Evolutionary conservation across 2,797 vertebrate species (phyloP).

Genomic region (Sylvilagus floridanus): DNA sequence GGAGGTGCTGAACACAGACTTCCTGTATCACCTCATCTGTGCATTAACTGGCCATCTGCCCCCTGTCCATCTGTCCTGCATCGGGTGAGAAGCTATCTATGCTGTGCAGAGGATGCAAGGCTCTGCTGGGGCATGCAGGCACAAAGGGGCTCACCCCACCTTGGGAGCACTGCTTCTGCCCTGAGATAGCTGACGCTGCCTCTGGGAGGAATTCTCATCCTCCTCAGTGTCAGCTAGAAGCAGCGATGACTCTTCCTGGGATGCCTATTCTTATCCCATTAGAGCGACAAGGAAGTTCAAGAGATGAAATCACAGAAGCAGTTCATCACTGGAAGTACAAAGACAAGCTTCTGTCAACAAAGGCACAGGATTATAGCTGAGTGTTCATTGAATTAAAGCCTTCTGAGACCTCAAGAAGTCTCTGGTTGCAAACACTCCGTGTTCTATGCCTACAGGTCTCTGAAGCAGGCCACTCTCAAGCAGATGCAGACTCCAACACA

Average conservation of each 20-base stretch:
- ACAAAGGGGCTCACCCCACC: not conserved
- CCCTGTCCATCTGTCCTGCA: not conserved
- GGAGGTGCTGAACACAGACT: not conserved
- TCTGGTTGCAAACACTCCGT: constrained; percentile 59
- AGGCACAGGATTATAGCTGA: not conserved
- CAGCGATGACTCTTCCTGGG: constrained; percentile 43
- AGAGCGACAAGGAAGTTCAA: constrained; percentile 19
- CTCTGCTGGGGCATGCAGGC: not conserved
- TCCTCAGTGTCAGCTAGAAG: not conserved
- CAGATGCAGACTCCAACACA: not conserved
- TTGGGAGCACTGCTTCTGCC: not conserved
- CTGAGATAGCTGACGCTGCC: not conserved
- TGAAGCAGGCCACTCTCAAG: not conserved
- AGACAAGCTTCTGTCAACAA: constrained; percentile 48
- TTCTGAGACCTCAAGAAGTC: constrained; percentile 65
- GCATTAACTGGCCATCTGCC: not conserved
- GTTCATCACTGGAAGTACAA: constrained; percentile 52
- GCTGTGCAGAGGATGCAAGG: not conserved
- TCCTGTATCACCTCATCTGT: not conserved
- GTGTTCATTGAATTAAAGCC: constrained; percentile 19
- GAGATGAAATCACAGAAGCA: constrained; percentile 66
- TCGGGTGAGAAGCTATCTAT: not conserved
- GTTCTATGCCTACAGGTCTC: not conserved
- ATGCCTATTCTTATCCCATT: not conserved
- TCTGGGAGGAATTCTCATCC: constrained; percentile 16